phyloP scores from a whole-genome alignment of 1,140 invertebrate species.

The Ylistrum balloti region DNA sequence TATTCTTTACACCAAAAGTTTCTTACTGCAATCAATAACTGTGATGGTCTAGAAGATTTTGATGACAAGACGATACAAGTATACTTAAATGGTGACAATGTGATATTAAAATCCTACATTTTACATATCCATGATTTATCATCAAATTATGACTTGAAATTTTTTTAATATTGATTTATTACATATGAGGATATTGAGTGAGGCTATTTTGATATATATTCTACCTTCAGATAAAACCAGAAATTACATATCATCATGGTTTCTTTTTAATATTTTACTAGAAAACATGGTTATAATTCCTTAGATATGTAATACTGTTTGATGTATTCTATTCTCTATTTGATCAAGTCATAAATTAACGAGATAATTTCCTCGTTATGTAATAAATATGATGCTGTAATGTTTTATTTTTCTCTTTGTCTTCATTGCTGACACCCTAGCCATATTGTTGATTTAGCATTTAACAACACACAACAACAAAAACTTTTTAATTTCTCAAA shows the following conservation, averaged over 20 bases:
- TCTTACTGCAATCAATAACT: background rate
- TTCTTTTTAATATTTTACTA: background rate
- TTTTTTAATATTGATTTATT: background rate
- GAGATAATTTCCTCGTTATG: background rate
- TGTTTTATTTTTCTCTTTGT: background rate
- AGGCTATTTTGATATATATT: background rate
- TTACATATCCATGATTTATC: no score
- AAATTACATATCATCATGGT: constrained; percentile 9
- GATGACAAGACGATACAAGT: background rate
- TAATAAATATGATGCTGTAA: constrained; percentile 27
- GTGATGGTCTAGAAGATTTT: background rate
- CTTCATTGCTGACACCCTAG: no score
- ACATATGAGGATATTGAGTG: background rate
- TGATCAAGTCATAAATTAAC: constrained; percentile 15
- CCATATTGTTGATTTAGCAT: no score
- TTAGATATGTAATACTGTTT: background rate
- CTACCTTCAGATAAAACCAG: background rate
- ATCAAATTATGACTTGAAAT: no score
- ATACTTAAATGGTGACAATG: no score
- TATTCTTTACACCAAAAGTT: background rate
- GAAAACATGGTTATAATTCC: background rate
- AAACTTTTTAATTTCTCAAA: no score
- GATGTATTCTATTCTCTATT: background rate
- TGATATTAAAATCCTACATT: no score
- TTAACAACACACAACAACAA: no score